Conservation (phyloP, 2,113 vertebrate genomes). For the Bubalus kerabau region DNA sequence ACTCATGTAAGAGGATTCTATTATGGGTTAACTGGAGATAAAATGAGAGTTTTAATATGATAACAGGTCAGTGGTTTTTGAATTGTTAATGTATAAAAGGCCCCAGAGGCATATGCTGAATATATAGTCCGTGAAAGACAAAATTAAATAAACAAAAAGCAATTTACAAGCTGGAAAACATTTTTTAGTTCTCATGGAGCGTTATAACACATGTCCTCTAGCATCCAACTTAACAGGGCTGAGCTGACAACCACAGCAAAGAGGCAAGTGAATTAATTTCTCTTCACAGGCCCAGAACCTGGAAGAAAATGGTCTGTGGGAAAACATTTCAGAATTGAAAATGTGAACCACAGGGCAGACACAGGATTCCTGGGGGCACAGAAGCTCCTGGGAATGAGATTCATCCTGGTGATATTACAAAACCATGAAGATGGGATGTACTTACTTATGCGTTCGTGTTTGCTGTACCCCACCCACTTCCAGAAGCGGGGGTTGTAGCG, state of each 20-base stretch:
- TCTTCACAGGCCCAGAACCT: not conserved
- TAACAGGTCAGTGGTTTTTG: conserved; percentile 67
- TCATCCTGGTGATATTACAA: not conserved
- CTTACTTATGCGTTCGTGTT: not conserved
- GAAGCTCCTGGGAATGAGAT: not conserved
- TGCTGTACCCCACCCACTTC: not conserved
- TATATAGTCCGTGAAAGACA: conserved; percentile 49
- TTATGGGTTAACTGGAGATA: conserved; percentile 44
- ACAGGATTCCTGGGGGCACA: not conserved
- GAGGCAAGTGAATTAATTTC: not conserved
- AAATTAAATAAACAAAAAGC: conserved; percentile 71
- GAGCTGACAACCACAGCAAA: not conserved
- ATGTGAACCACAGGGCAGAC: not conserved
- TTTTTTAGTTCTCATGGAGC: conserved; percentile 41
- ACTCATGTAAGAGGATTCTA: conserved; percentile 1
- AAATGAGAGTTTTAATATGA: conserved; percentile 58
- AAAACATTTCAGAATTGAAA: conserved; percentile 21
- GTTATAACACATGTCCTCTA: not conserved
- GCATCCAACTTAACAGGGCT: not conserved
- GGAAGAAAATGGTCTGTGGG: not conserved
- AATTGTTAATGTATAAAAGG: conserved; percentile 61
- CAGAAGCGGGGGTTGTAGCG: not conserved
- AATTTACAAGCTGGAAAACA: conserved; percentile 61
- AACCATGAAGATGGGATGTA: not conserved
- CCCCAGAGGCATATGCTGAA: conserved; percentile 52